Evolutionary conservation across 2,113 vertebrate genomes (phyloP).

Genomic region (Petrocephalus zakoni): DNA sequence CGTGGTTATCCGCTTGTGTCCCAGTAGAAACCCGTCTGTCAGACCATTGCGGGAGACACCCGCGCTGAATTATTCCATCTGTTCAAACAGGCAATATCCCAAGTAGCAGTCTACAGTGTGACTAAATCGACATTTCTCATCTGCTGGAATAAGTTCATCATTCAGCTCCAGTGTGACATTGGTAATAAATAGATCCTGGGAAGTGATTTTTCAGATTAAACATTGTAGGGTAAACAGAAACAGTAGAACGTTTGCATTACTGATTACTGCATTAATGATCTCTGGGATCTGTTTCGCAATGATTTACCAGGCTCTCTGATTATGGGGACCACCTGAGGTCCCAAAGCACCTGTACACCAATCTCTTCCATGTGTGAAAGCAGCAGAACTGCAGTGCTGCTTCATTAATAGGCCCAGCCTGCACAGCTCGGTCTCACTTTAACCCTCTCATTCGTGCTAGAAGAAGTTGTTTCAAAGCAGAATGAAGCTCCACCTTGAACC

Average conservation of each 20-base stretch:
- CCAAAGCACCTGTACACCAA: slow-evolving; percentile 6
- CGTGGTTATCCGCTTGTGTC: not conserved
- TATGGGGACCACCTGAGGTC: not conserved
- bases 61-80: not conserved
- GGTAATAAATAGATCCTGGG: not conserved
- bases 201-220: not conserved
- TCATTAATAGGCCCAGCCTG: not conserved
- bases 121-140: not conserved
- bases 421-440: not conserved
- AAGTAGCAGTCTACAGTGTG: not conserved
- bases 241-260: not conserved
- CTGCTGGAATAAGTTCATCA: not conserved
- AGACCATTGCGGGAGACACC: not conserved
- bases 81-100: not conserved
- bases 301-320: not conserved
- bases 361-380: not conserved
- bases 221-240: not conserved
- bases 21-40: not conserved
- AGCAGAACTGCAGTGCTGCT: not conserved
- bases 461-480: not conserved
- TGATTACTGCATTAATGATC: not conserved
- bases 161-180: slow-evolving; percentile 3
- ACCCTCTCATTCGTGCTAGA: not conserved
- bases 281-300: not conserved
- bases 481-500: not conserved